Conservation (phyloP, 2,113 vertebrate species). For the Neopipo cinnamomea region DNA sequence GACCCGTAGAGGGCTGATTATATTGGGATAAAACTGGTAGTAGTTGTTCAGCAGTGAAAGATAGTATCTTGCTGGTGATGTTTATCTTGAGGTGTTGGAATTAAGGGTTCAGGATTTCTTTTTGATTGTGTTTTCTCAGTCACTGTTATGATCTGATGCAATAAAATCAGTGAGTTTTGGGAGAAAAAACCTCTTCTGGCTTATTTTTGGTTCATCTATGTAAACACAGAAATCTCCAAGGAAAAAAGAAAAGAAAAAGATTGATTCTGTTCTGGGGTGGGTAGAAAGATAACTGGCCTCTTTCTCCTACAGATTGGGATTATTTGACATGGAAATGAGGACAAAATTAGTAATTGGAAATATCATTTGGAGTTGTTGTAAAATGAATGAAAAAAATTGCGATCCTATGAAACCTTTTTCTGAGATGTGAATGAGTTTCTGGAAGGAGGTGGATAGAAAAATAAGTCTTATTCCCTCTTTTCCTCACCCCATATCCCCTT, state of each 20-base stretch:
- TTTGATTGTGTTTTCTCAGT: not conserved
- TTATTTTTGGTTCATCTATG: not conserved
- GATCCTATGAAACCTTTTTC: not conserved
- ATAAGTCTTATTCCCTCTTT: not conserved
- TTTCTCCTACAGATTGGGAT: not conserved
- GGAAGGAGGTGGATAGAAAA: not conserved
- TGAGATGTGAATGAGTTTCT: not conserved
- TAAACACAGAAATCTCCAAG: not conserved
- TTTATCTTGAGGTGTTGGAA: not conserved
- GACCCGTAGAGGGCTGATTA: not conserved
- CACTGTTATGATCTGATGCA: not conserved
- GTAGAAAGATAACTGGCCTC: not conserved
- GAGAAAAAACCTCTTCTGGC: not conserved
- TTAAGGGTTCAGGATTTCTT: not conserved
- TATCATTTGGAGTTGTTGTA: not conserved
- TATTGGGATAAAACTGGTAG: not conserved
- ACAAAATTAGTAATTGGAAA: not conserved
- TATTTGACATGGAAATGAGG: not conserved
- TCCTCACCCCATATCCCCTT: rapidly evolving
- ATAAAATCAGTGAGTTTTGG: not conserved
- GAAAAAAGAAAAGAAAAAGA: not conserved
- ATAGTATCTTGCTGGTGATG: not conserved
- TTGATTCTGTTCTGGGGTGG: not conserved
- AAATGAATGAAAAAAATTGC: not conserved
- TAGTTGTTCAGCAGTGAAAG: not conserved